These are phyloP conservation scores for Phrixothrix hirtus DNA, from an alignment of 2,888 invertebrate genomes.

Conservation along the genomic window DNA sequence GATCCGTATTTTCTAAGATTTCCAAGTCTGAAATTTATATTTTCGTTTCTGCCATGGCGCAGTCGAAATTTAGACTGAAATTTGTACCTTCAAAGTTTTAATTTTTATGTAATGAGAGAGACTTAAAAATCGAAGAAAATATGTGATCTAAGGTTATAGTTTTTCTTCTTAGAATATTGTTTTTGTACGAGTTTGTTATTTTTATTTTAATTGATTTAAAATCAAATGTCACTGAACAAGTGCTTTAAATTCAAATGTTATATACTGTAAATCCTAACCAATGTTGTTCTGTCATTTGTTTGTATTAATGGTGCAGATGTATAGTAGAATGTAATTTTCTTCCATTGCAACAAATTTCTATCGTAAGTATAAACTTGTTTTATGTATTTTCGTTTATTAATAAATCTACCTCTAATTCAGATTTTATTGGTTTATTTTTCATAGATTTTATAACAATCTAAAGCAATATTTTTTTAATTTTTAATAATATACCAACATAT, in stretches of 20 bases:
- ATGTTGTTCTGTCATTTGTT: conserved; percentile 24
- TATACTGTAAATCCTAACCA: conserved; percentile 23
- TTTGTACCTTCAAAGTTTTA: conserved; percentile 11
- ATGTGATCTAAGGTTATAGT: not conserved
- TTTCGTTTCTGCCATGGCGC: not conserved
- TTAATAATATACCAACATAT: too few species aligned
- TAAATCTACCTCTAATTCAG: conserved; percentile 58
- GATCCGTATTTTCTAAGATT: conserved; percentile 10
- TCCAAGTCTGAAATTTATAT: not conserved
- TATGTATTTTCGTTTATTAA: conserved; percentile 57
- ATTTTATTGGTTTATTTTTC: not conserved
- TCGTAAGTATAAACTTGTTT: conserved; percentile 51
- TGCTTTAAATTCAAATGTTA: not conserved
- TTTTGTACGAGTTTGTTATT: conserved; percentile 28
- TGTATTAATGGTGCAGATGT: conserved; percentile 33
- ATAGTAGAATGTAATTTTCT: conserved; percentile 29
- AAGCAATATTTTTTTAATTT: not conserved
- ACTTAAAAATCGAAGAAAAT: conserved; percentile 5
- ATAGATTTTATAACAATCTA: not conserved
- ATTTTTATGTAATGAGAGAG: not conserved
- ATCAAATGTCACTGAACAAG: conserved; percentile 14
- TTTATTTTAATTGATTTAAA: conserved; percentile 17
- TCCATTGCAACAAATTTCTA: conserved; percentile 47
- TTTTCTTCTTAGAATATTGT: conserved; percentile 20
- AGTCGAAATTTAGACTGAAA: conserved; percentile 12